Evolutionary conservation across 2,113 vertebrate species (phyloP).

Genomic region (Rhynchomys soricoides): DNA sequence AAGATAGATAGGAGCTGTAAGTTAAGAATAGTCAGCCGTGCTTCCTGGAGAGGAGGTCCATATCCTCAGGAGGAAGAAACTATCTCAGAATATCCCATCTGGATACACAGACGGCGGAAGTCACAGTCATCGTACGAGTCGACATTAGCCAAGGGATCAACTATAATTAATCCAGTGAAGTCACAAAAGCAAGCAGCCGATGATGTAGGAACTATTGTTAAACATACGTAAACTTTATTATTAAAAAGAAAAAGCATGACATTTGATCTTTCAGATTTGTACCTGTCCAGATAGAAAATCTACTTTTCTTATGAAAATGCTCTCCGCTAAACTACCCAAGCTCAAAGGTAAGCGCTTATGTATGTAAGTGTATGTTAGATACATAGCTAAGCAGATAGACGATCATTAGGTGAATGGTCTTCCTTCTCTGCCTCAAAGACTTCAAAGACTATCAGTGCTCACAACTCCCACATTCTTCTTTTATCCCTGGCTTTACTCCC

Average conservation of each 20-base stretch:
- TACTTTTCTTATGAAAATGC: not conserved
- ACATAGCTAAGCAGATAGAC: not conserved
- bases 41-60: constrained; percentile 74
- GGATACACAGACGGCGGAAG: constrained; percentile 65
- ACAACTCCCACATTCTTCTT: not conserved
- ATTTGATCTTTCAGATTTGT: constrained; percentile 38
- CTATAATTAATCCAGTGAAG: constrained; percentile 59
- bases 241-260: not conserved
- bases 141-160: constrained; percentile 53
- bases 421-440: not conserved
- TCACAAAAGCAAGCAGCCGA: not conserved
- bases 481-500: not conserved
- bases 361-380: not conserved
- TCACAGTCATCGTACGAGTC: constrained; percentile 48
- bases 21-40: constrained; percentile 73
- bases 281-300: not conserved
- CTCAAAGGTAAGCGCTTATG: not conserved
- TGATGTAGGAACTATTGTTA: constrained; percentile 17
- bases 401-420: not conserved
- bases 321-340: not conserved
- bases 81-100: constrained; percentile 74
- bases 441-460: not conserved
- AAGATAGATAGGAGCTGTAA: constrained; percentile 57
- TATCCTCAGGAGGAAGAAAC: constrained; percentile 77
- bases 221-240: not conserved